Evolutionary conservation across 2,113 vertebrate species (phyloP), one percentile per base, ranked within the genome.

Genomic region (Heterotilapia buettikoferi): DNA sequence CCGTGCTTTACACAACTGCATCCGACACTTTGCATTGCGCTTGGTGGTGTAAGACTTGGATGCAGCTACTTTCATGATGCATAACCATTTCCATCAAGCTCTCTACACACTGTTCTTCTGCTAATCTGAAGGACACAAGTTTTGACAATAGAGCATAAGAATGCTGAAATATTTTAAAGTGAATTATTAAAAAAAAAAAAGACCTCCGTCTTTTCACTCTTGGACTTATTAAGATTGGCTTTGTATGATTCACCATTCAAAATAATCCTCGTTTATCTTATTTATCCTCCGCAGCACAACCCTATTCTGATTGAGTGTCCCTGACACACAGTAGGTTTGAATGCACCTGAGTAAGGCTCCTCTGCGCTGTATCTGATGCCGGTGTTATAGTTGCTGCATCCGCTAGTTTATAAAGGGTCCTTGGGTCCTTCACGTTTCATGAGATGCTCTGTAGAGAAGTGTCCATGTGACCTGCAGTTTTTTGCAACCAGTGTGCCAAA

Each of bases 261-360:
- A 31, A 8, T 78, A 78, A 78, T 31, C 43, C 40, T 3, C 11
- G 26, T 73, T 73, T 26, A 26, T 73, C 66, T 50, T 50, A 19
- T 50, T 19, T 47, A 5, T 26, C 43, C 43, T 73, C 16, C 1
- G 43, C 4, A 29, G n/a, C 2, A 47, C 68, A 76, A 18, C 40
- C 16, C 18, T 31, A 16, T 78, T 50, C 16, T 31, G 71, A 78
- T 9, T 78, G 71, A 26, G 0, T 78, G 45, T 19, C 73, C 45
- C 73, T 52, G 16, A 50, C 73, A 78, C 16, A 3, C 9, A n/a
- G 16, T 52, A 19, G 45, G 24, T n/a, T 50, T 78, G 16, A 78
- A 52, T 50, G 73, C 0, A 29, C 0, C 16, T 76, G 43, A 0
- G 24, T 47, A 29, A 31, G 14, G 9, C 43, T 78, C 16, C 43